Evolutionary conservation across 1,140 invertebrate genomes (phyloP), one percentile per base, ranked within the genome.

Genomic region (Ceratosolen fusciceps): DNA sequence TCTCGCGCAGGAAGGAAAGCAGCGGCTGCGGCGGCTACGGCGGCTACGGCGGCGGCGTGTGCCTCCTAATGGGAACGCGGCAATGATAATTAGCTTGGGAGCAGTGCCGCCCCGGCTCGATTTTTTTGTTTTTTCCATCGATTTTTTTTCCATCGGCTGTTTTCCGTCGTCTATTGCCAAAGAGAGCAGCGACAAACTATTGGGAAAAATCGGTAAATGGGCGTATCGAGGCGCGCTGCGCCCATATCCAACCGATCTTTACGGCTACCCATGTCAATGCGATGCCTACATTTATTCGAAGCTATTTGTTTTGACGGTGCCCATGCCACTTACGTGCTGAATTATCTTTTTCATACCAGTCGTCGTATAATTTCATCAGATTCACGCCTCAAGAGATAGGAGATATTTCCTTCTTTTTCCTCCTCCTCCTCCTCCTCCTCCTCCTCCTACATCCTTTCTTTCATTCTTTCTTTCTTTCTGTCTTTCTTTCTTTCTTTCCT

Each of bases 31-130:
- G n/a, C n/a, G n/a, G n/a, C n/a, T n/a, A n/a, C n/a, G n/a, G n/a
- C n/a, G n/a, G n/a, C n/a, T n/a, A n/a, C n/a, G n/a, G n/a, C n/a
- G 65, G 43, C 29, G 52, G 26, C 65, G 29, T 31, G 52, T 29
- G 14, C 71, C 58, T n/a, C 71, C 39, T 77, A 71, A 54, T 70
- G 75, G 49, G 43, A 77, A 70, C 43, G 31, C 52, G 19, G 43
- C 74, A 43, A 62, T 62, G 74, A 8, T 75, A 75, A 75, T 62
- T 77, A 76, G 74, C 21, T 47, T 34, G n/a, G n/a, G n/a, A n/a
- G n/a, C n/a, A n/a, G n/a, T n/a, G n/a, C n/a, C 21, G 74, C 8
- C 12, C 4, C 37, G 43, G 16, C 8, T 21, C n/a, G 24, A 74
- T 49, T 37, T 74, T n/a, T n/a, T n/a, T n/a, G n/a, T n/a, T n/a